Evolutionary conservation across 2,797 vertebrate species (phyloP).

Genomic region (Peromyscus nudipes): DNA sequence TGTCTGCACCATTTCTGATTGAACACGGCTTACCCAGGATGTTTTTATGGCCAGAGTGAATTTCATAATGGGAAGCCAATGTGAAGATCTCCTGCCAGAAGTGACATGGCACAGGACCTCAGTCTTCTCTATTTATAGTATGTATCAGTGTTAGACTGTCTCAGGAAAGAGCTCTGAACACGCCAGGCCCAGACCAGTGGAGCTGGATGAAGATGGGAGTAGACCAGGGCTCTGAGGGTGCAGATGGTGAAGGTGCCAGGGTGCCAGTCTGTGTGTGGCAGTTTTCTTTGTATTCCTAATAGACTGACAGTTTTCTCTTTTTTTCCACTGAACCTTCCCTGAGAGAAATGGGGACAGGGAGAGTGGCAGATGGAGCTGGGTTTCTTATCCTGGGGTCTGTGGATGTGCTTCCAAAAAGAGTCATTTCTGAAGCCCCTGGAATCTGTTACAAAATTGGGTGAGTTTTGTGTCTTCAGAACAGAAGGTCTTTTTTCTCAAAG

Average conservation of each 20-base stretch:
- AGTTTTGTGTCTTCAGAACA: constrained; percentile 5
- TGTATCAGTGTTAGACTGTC: not conserved
- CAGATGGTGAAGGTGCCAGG: constrained; percentile 55
- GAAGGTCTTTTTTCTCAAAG: not conserved
- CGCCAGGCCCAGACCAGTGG: not conserved
- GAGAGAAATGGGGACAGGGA: constrained; percentile 51
- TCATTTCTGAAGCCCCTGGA: not conserved
- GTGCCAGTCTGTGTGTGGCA: constrained; percentile 58
- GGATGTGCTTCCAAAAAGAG: not conserved
- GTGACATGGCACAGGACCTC: not conserved
- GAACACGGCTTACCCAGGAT: constrained; percentile 48
- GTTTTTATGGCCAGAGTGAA: constrained; percentile 37
- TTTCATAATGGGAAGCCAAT: constrained; percentile 56
- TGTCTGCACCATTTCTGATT: not conserved
- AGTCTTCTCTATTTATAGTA: constrained; percentile 56
- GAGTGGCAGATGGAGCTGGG: not conserved
- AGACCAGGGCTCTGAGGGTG: not conserved
- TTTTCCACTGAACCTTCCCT: not conserved
- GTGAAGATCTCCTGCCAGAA: not conserved
- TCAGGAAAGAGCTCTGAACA: not conserved
- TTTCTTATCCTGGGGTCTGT: constrained; percentile 1
- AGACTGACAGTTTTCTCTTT: constrained; percentile 1
- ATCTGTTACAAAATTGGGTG: not conserved
- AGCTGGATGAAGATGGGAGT: not conserved
- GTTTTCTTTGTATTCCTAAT: constrained; percentile 69